These are phyloP conservation scores for Araneus ventricosus DNA, from an alignment of 1,140 invertebrate genomes.

Conservation along the genomic window DNA sequence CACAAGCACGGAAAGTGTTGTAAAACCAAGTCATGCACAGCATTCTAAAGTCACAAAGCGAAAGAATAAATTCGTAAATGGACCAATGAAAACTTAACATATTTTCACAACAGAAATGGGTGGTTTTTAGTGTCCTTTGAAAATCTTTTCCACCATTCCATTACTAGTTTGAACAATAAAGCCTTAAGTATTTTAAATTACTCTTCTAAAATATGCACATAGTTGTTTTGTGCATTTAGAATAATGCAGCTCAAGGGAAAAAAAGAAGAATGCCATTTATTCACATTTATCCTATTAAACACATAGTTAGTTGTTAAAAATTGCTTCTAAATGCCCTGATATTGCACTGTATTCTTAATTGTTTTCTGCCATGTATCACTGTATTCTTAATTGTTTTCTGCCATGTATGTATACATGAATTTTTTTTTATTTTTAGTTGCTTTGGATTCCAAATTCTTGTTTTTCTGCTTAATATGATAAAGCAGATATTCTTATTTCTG, in stretches of 20 bases:
- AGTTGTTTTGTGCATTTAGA: conserved; percentile 25
- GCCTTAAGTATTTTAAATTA: conserved; percentile 27
- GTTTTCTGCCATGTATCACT: background rate
- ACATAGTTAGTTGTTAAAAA: background rate
- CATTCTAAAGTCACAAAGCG: conserved; percentile 45
- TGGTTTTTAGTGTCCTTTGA: conserved; percentile 41
- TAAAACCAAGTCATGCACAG: conserved; percentile 40
- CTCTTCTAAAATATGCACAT: conserved; percentile 22
- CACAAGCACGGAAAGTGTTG: background rate
- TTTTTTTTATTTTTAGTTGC: background rate
- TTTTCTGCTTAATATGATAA: too few relatives aligned
- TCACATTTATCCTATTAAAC: background rate
- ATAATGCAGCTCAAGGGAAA: background rate
- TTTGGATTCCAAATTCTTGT: too few relatives aligned
- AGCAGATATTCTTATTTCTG: too few relatives aligned
- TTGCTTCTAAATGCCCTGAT: background rate
- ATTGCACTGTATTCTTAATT: background rate
- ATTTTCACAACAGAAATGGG: background rate
- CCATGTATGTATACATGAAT: background rate
- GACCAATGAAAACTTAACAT: conserved; percentile 58
- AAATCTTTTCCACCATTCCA: conserved; percentile 48
- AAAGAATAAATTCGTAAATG: conserved; percentile 48
- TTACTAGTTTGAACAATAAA: conserved; percentile 28
- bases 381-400: background rate
- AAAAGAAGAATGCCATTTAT: conserved; percentile 9